Percentiles rank a stretch among this genome's conserved stretches.
phyloP scores from a whole-genome alignment of 2,797 vertebrate species.

The Labroides dimidiatus region DNA sequence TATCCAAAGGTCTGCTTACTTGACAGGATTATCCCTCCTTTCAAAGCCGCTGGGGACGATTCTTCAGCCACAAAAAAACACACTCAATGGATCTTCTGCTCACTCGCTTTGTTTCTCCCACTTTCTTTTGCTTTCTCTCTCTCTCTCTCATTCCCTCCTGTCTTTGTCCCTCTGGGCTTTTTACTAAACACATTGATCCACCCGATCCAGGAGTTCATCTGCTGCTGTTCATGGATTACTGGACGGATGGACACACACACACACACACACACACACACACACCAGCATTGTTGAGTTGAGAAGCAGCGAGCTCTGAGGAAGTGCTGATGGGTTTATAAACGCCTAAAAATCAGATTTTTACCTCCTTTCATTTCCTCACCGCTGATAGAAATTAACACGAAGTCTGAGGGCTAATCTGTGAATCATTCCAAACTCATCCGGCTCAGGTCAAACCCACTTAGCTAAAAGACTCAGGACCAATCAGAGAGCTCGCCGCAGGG shows the following conservation, averaged over 20 bases:
- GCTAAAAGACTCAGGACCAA: no score
- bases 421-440: background rate
- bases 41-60: constrained; percentile 77
- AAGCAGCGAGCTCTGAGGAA: background rate
- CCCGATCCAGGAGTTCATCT: constrained; percentile 79
- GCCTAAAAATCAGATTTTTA: background rate
- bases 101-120: constrained; percentile 67
- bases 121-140: constrained; percentile 71
- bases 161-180: constrained; percentile 76
- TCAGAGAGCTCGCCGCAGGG: no score
- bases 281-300: constrained; percentile 19
- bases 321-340: constrained; percentile 15
- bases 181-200: constrained; percentile 83
- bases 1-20: constrained; percentile 87
- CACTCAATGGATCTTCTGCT: constrained; percentile 82
- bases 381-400: background rate
- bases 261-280: constrained; percentile 24
- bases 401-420: constrained; percentile 1
- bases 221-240: constrained; percentile 70
- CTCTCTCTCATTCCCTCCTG: constrained; percentile 67
- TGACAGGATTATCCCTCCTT: constrained; percentile 86
- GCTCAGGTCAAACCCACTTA: no score
- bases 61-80: constrained; percentile 82
- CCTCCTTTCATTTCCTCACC: background rate
- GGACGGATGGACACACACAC: constrained; percentile 34